These are phyloP conservation scores for Escarpia spicata DNA, from an alignment of 2,888 invertebrate species.

Conservation along the genomic window DNA sequence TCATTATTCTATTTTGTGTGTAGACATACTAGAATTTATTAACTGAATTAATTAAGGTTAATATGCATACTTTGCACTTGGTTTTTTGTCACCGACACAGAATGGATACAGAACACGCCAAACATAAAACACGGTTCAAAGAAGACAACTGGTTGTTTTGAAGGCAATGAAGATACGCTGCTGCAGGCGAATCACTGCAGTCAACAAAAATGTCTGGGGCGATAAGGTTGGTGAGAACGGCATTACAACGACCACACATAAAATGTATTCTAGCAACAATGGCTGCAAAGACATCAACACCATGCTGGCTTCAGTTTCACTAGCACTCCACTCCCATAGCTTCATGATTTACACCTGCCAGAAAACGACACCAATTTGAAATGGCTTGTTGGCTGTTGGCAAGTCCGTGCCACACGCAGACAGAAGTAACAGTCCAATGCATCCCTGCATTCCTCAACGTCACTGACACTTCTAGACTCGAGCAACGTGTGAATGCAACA, in stretches of 20 bases:
- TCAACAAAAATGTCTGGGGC: neutral
- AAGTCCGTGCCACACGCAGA: neutral
- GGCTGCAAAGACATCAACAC: neutral
- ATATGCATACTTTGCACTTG: neutral
- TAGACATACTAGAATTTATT: neutral
- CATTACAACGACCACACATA: neutral
- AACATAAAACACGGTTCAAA: conserved; percentile 3
- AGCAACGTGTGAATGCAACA: neutral
- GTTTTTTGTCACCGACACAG: neutral
- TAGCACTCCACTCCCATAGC: neutral
- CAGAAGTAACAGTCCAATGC: neutral
- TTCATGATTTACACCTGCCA: neutral
- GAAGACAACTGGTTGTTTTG: neutral
- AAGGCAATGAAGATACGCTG: neutral
- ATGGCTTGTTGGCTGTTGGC: neutral
- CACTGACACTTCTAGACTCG: neutral
- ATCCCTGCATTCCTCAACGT: neutral
- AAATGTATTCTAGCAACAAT: conserved; percentile 16
- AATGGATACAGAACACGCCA: neutral
- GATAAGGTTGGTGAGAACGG: neutral
- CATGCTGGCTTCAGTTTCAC: neutral
- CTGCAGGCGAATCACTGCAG: neutral
- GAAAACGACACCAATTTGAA: neutral
- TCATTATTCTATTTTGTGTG: neutral
- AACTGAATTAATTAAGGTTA: neutral